Base-by-base conservation (phyloP, 1,140 invertebrate species). In the Gryon sp. region DNA sequence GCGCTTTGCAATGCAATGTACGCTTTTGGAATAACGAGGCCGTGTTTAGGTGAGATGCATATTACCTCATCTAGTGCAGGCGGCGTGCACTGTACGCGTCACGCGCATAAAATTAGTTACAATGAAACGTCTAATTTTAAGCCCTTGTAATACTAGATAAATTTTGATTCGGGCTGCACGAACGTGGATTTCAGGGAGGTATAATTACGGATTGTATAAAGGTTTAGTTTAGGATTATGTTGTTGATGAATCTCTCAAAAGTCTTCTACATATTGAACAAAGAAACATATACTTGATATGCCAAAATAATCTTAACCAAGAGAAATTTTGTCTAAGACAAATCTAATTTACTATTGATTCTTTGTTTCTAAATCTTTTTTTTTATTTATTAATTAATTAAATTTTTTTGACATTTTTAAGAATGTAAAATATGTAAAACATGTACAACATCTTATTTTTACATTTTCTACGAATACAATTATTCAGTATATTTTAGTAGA, bases 121-220 rank as follows among this genome's bases (percentile, higher is more conserved):
- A n/a, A 50, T 57, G 32, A 57, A 63, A 76, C 40, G 41, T 76
- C 72, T 76, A 69, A 76, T 68, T 76, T 76, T 69, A 62, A 62
- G 72, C 63, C 48, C 62, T 34, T 41, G 48, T 26, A 57, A 32
- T 36, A 68, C 55, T 75, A 62, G 46, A 62, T 75, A 68, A 53
- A 68, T 55, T 75, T 62, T 55, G 62, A 62, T 66, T 66, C 52
- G 26, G 28, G n/a, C 16, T 50, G 43, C 69, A 73, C 69, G 45
- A 52, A 57, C 22, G 30, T 6, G 52, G 28, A 28, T 52, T 68
- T 59, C 12, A 22, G 46, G 22, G n/a, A 16, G 40, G 15, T 48
- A n/a, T 53, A 70, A 72, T 72, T 72, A 70, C 43, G 52, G 28
- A 11, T 26, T 28, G 14, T 15, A 36, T 48, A 55, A 36, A 24